These are phyloP conservation scores for Epirrita christyi DNA, from an alignment of 2,888 invertebrate species.

Conservation along the genomic window DNA sequence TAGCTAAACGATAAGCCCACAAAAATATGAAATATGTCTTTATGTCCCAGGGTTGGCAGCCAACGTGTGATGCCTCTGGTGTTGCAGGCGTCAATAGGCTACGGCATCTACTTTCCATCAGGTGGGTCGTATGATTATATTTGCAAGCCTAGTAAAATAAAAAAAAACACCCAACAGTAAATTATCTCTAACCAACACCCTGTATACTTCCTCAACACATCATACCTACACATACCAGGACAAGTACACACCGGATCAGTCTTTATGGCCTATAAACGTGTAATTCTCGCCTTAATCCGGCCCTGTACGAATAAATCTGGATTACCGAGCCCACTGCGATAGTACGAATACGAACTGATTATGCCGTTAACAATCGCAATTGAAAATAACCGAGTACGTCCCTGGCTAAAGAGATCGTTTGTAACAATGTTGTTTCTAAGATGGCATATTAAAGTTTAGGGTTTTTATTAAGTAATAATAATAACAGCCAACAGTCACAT, in stretches of 20 bases:
- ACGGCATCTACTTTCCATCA: too few species aligned
- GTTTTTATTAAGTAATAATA: background rate
- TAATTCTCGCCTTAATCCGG: constrained; percentile 85
- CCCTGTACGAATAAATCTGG: constrained; percentile 81
- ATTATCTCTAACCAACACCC: constrained; percentile 38
- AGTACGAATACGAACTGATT: constrained; percentile 77
- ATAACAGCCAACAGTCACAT: background rate
- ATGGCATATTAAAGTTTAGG: background rate
- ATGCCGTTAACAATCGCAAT: constrained; percentile 83
- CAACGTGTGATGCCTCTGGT: too few species aligned
- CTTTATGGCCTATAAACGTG: constrained; percentile 84
- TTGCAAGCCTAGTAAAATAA: too few species aligned
- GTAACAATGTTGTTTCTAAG: constrained; percentile 21
- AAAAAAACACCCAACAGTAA: too few species aligned
- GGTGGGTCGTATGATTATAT: too few species aligned
- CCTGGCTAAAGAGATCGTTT: constrained; percentile 34
- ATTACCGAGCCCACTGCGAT: constrained; percentile 77
- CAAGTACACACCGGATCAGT: constrained; percentile 82
- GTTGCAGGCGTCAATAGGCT: too few species aligned
- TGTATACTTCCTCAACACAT: constrained; percentile 50
- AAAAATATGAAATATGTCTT: too few species aligned
- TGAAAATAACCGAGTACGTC: constrained; percentile 66
- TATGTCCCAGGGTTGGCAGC: too few species aligned
- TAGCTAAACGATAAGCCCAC: too few species aligned
- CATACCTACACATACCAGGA: constrained; percentile 74